Evolutionary conservation across 53 echinoderm and acorn worm species (phyloP), one percentile per base, ranked within the genome.

Genomic region (Astropecten irregularis): DNA sequence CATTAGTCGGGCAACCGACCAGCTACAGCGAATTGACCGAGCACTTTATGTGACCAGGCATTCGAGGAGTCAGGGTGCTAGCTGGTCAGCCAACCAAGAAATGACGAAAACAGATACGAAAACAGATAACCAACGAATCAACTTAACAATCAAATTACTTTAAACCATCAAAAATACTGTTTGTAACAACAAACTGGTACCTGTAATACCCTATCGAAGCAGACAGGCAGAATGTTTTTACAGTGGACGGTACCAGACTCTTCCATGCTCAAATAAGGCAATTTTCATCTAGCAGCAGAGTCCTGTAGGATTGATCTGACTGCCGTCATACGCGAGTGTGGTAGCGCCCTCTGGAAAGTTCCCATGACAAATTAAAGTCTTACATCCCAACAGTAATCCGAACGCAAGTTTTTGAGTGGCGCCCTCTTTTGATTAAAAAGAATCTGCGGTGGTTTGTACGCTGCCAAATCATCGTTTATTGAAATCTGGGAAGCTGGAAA

Each of bases 221-320:
- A 74, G 56, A 53, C 57, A 74, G 35, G 3, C 3, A 69, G 39
- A 27, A 13, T 40, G 22, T 57, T 74, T 6, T 55, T 74, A 55
- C 14, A 57, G 74, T 18, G 22, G 58, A 50, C 58, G 74, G 3
- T 9, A 11, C 39, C 56, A 2, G 56, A 74, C 74, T 55, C 40
- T 73, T 4, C n/a, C n/a, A n/a, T 19, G 25, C 40, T 16, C 27
- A 27, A 51, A 11, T 9, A 5, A 28, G 31, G 32, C 5, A 13
- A 2, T 27, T 27, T 34, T 25, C 59, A 29, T 74, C 74, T 57
- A 74, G 74, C 74, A 57, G 32, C 40, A 56, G 74, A 74, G 55
- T 74, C 74, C 74, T 13, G 35, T 26, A 8, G 74, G 74, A 74
- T 74, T 74, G 38, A 40, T 74, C 74, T 57, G 56, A 40, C 29